phyloP scores from a whole-genome alignment of 2,888 invertebrate genomes.

The Chamaedrilus cognettii region DNA sequence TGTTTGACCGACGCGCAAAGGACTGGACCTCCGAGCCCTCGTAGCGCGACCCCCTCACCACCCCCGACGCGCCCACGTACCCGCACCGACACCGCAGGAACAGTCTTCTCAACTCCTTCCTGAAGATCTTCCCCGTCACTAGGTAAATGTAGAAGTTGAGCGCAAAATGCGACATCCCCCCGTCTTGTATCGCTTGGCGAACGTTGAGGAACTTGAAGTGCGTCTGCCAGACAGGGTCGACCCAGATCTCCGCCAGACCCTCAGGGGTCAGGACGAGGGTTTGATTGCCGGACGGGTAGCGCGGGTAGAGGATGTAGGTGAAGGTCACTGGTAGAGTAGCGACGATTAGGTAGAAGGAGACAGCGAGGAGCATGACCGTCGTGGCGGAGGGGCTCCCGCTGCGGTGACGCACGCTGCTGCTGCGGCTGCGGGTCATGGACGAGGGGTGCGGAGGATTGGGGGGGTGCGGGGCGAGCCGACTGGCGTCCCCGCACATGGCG shows the following conservation, averaged over 20 bases:
- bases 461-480: not conserved
- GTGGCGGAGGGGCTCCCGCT: slow-evolving; percentile 46
- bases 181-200: slow-evolving; percentile 46
- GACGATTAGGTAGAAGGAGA: slow-evolving; percentile 52
- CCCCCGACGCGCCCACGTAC: no score
- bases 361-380: slow-evolving; percentile 54
- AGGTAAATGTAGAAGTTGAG: slow-evolving; percentile 56
- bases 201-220: slow-evolving; percentile 46
- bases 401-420: not conserved
- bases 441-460: not conserved
- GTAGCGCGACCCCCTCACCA: no score
- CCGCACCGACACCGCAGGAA: slow-evolving; percentile 13
- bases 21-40: no score
- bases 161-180: slow-evolving; percentile 53
- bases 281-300: slow-evolving; percentile 39
- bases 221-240: slow-evolving; percentile 46
- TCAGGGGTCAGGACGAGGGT: slow-evolving; percentile 36
- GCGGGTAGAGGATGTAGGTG: slow-evolving; percentile 42
- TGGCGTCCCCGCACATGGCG: not conserved
- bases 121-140: slow-evolving; percentile 54
- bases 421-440: not conserved
- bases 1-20: no score
- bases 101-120: slow-evolving; percentile 49
- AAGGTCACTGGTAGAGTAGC: slow-evolving; percentile 52
- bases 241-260: slow-evolving; percentile 40